Evolutionary conservation across 2,888 invertebrate species (phyloP).

Genomic region (Lottia scabra): DNA sequence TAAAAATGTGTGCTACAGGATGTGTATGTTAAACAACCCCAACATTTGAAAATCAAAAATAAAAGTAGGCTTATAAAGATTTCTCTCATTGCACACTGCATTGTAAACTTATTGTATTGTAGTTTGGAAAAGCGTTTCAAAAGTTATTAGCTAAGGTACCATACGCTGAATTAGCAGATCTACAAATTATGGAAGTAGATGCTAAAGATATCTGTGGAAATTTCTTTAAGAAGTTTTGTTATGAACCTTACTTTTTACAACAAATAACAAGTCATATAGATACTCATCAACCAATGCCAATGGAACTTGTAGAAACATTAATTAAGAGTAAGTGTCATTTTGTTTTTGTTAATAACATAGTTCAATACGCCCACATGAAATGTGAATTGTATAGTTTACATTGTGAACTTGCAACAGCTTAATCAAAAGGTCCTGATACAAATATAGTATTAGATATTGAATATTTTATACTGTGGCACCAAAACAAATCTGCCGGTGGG

Average conservation of each 20-base stretch:
- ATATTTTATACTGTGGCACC: too few species aligned
- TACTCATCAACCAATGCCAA: constrained; percentile 80
- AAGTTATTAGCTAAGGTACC: constrained; percentile 85
- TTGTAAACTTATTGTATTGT: constrained; percentile 36
- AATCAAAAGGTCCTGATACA: too few species aligned
- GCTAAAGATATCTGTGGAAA: constrained; percentile 86
- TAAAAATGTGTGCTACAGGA: too few species aligned
- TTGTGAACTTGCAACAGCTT: too few species aligned
- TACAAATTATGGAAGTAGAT: constrained; percentile 94
- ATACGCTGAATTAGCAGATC: constrained; percentile 86
- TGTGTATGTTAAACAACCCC: too few species aligned
- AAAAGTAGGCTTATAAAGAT: too few species aligned
- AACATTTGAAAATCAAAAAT: too few species aligned
- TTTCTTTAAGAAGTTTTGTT: constrained; percentile 84
- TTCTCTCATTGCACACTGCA: too few species aligned
- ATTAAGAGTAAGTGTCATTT: constrained; percentile 69
- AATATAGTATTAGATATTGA: too few species aligned
- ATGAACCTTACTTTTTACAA: constrained; percentile 75
- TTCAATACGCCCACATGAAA: too few species aligned
- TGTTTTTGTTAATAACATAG: neutral
- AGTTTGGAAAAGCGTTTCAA: constrained; percentile 89
- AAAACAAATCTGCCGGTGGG: too few species aligned
- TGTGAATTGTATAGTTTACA: too few species aligned
- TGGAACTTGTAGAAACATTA: constrained; percentile 75
- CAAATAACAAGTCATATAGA: constrained; percentile 81